These are phyloP conservation scores for Nephrotoma guestfalica DNA, from an alignment of 2,888 invertebrate genomes.

Conservation along the genomic window DNA sequence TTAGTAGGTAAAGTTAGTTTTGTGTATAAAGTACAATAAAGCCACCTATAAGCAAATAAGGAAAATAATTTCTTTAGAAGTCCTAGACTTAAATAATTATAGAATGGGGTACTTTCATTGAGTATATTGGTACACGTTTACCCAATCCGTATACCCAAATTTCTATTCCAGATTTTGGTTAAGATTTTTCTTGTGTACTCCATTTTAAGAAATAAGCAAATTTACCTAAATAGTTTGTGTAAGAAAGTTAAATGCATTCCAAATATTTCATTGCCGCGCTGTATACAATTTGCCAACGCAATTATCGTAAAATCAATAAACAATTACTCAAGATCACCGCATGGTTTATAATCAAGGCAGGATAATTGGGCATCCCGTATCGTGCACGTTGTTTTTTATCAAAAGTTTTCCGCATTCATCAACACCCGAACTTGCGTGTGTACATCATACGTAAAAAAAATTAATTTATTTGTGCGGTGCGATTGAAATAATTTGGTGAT, in stretches of 20 bases:
- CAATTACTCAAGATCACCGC: neutral
- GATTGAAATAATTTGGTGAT: neutral
- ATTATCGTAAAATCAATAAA: neutral
- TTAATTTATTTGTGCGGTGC: neutral
- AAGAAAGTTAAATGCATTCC: neutral
- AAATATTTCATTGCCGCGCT: neutral
- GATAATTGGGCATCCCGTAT: neutral
- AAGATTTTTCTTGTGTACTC: no score
- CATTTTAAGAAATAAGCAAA: no score
- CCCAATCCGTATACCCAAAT: no score
- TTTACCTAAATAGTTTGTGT: no score
- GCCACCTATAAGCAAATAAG: no score
- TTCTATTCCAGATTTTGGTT: no score
- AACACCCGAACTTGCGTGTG: neutral
- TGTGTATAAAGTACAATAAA: no score
- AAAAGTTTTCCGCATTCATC: neutral
- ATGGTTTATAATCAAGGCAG: neutral
- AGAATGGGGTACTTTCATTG: no score
- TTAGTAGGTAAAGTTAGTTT: no score
- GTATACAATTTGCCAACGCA: neutral
- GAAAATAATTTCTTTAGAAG: no score
- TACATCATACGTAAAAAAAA: neutral
- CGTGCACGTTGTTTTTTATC: neutral
- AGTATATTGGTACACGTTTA: no score
- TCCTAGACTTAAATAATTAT: no score